These are phyloP conservation scores for Sebastes oblongus DNA, from an alignment of 2,797 vertebrate genomes.

Conservation along the genomic window DNA sequence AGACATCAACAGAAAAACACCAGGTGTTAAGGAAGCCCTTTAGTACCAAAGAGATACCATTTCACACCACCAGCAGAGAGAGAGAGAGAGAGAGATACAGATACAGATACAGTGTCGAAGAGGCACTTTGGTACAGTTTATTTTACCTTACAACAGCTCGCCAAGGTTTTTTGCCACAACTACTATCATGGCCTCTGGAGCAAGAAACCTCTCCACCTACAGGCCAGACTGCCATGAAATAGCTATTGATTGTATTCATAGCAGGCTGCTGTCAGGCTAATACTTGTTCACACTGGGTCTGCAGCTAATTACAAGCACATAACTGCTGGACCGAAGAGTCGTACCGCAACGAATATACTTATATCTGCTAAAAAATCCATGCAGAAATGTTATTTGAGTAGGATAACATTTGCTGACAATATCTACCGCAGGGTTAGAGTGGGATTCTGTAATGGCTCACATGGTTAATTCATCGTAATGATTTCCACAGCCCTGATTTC, in stretches of 20 bases:
- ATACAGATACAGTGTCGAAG: no score
- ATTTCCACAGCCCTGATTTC: no score
- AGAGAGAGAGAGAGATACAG: no score
- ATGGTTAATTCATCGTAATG: no score
- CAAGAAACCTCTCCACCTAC: neutral
- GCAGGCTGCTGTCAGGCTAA: neutral
- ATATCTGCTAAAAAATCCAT: neutral
- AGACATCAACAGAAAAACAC: neutral
- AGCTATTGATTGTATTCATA: neutral
- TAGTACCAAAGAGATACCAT: neutral
- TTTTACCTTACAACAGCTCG: neutral
- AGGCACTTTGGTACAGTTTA: no score
- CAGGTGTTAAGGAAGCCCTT: neutral
- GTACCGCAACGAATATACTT: neutral
- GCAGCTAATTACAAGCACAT: neutral
- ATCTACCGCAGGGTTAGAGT: no score
- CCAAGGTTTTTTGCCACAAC: neutral
- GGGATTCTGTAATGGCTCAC: no score
- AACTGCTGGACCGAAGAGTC: neutral
- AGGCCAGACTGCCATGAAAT: neutral
- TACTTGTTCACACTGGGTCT: neutral
- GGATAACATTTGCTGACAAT: no score
- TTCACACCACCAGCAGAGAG: neutral
- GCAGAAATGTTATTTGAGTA: no score
- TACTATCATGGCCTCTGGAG: neutral